Evolutionary conservation across 2,113 vertebrate genomes (phyloP).

Genomic region (Numenius arquata): DNA sequence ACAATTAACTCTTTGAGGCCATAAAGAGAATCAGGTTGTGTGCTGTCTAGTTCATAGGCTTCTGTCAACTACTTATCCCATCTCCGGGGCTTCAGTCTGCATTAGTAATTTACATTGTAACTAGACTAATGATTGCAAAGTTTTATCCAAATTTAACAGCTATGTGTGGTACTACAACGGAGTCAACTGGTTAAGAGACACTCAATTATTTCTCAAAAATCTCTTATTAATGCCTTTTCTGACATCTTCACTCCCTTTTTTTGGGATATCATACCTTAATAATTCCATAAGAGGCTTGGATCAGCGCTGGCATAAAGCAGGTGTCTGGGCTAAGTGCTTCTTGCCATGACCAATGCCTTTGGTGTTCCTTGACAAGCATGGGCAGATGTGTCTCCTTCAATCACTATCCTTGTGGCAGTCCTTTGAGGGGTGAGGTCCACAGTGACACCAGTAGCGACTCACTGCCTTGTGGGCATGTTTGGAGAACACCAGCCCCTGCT

Average conservation of each 20-base stretch:
- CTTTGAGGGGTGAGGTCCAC: background rate
- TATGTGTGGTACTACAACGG: background rate
- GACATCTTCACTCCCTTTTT: background rate
- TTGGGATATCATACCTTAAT: background rate
- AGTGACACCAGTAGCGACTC: background rate
- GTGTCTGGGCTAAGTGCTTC: background rate
- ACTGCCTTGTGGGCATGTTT: accelerated
- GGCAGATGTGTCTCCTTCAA: background rate
- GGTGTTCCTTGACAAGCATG: background rate
- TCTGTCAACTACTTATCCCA: background rate
- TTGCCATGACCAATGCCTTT: background rate
- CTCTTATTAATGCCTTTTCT: background rate
- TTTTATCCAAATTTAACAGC: background rate
- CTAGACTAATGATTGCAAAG: background rate
- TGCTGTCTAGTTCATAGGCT: background rate
- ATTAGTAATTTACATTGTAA: background rate
- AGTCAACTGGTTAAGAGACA: background rate
- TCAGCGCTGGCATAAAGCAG: background rate
- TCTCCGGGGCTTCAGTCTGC: background rate
- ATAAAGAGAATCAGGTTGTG: background rate
- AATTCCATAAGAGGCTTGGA: background rate
- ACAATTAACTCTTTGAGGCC: background rate
- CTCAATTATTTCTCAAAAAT: background rate
- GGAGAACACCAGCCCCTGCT: background rate
- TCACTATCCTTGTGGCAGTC: background rate